Evolutionary conservation across 2,888 invertebrate species (phyloP).

Genomic region (Ochropleura plecta): DNA sequence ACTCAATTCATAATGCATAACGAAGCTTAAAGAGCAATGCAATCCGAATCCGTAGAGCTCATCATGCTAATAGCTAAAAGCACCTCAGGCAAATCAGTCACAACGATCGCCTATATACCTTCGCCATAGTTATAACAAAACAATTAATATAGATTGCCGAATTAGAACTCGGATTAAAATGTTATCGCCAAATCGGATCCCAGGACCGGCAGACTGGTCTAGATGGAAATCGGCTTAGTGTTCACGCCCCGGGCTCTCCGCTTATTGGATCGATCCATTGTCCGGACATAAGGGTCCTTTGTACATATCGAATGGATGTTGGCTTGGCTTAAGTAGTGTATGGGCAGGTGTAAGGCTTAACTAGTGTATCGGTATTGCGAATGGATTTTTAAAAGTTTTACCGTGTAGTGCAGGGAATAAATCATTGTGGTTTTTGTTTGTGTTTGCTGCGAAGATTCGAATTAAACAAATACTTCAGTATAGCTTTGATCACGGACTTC

Average conservation of each 20-base stretch:
- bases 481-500: neutral
- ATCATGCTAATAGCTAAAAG: slow-evolving; percentile 20
- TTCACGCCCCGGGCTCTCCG: slow-evolving; percentile 72
- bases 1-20: neutral
- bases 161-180: slow-evolving; percentile 64
- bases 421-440: neutral
- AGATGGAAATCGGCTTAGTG: slow-evolving; percentile 77
- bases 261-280: slow-evolving; percentile 75
- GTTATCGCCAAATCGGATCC: slow-evolving; percentile 72
- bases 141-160: slow-evolving; percentile 64
- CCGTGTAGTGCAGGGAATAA: neutral
- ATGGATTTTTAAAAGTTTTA: slow-evolving; percentile 27
- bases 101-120: slow-evolving; percentile 5
- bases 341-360: slow-evolving; percentile 50
- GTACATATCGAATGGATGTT: slow-evolving; percentile 50
- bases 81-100: slow-evolving; percentile 25
- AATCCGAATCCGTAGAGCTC: slow-evolving; percentile 3
- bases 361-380: slow-evolving; percentile 22
- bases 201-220: slow-evolving; percentile 55
- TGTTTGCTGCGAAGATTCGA: neutral
- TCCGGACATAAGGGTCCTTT: slow-evolving; percentile 63
- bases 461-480: neutral
- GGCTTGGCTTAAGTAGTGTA: slow-evolving; percentile 48
- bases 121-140: slow-evolving; percentile 38
- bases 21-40: slow-evolving; percentile 6